Base-by-base conservation (phyloP, 1,140 invertebrate genomes). In the Tachypleus tridentatus region DNA sequence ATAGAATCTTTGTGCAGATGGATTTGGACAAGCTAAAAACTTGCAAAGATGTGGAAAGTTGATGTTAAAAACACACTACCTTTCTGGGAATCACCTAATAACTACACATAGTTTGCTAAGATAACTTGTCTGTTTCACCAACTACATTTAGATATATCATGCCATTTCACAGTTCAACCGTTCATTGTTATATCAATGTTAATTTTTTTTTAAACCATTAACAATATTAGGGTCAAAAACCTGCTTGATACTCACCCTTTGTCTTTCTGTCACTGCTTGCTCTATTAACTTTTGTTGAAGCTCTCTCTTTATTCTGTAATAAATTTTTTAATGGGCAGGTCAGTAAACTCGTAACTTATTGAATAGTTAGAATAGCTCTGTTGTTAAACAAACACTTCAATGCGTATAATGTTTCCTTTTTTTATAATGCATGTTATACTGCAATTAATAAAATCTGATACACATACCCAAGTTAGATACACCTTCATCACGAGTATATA, bases 211-310 rank as follows among this genome's bases (percentile, higher is more conserved):
- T 8, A 54, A 54, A 8, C n/a, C 7, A 54, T 54, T 7, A 54
- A 54, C 7, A 54, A 54, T 54, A 54, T 54, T 54, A 54, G 53
- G 7, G 53, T 54, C 0, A 54, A 1, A 54, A 54, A 54, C 7
- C 7, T n/a, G n/a, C 7, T 8, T 54, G n/a, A 8, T 7, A 58
- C 62, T 68, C 69, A 77, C 77, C 73, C 75, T 76, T 70, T 77
- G 73, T 69, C 77, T 71, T 69, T 79, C 77, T 57, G 68, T 63
- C 2, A 79, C 78, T 48, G 75, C 77, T 60, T 73, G 70, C n/a
- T 72, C 72, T 53, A 79, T 76, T 67, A 78, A 74, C 66, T 77
- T 78, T 63, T 75, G 74, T 69, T 77, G 74, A 11, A 75, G 73
- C 73, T 79, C 77, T 61, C 77, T 67, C 72, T 78, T 79, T 51